phyloP scores from a whole-genome alignment of 2,888 invertebrate species.

The Bellardia pandia region DNA sequence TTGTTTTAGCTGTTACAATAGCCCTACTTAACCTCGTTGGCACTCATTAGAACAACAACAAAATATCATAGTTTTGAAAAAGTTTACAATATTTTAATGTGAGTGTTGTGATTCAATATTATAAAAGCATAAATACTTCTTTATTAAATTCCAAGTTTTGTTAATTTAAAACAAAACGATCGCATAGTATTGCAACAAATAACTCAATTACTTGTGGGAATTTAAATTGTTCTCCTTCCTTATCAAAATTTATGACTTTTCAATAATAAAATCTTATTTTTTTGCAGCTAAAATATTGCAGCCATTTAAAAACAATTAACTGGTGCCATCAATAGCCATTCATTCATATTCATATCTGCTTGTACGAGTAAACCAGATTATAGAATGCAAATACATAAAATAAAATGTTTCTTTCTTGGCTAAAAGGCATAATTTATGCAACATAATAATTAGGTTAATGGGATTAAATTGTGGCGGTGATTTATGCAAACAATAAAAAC shows the following conservation, averaged over 20 bases:
- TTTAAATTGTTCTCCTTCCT: background rate
- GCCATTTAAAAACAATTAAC: conserved; percentile 50
- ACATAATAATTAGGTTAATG: conserved; percentile 68
- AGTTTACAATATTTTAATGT: no score
- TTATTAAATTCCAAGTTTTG: no score
- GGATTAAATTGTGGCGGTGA: conserved; percentile 58
- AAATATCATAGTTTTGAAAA: no score
- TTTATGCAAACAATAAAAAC: conserved; percentile 58
- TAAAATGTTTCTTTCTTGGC: conserved; percentile 34
- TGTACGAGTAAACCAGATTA: conserved; percentile 4
- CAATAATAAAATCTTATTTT: conserved; percentile 3
- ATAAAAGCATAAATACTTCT: no score
- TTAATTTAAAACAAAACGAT: background rate
- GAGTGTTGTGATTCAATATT: no score
- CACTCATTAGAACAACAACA: no score
- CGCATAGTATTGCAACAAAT: background rate
- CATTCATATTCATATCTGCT: background rate
- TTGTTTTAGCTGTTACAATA: no score
- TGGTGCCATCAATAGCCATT: conserved; percentile 26
- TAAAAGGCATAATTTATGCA: conserved; percentile 46
- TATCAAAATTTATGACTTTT: conserved; percentile 34
- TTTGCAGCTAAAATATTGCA: conserved; percentile 1
- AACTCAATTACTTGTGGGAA: background rate
- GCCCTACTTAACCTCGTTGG: no score
- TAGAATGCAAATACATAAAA: background rate